Percentiles rank a stretch among this genome's conserved stretches.
These are phyloP conservation scores for Orycteropus afer DNA, from an alignment of 2,113 vertebrate genomes.

Conservation along the genomic window DNA sequence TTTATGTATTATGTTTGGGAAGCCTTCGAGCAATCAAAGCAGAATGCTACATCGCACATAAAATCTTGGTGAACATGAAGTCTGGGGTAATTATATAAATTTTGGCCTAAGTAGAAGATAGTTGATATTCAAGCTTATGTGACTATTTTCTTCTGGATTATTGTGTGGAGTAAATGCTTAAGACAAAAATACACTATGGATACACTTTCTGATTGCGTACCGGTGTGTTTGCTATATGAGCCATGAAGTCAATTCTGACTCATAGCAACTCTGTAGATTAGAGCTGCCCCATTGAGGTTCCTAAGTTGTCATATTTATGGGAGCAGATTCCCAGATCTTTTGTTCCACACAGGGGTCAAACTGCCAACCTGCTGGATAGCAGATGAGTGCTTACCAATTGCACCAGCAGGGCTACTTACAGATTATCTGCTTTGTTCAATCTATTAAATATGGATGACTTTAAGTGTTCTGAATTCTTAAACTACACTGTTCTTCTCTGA, in stretches of 20 bases:
- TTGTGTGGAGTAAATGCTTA: no score
- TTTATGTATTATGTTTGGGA: neutral
- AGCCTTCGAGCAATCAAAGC: neutral
- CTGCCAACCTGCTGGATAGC: no score
- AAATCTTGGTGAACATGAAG: neutral
- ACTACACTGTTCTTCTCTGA: no score
- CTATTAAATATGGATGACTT: neutral
- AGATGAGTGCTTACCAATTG: no score
- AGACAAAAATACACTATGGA: neutral
- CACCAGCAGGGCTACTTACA: no score
- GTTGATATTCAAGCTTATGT: neutral
- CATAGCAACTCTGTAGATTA: neutral
- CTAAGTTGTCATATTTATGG: no score
- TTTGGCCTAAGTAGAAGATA: neutral
- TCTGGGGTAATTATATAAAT: neutral
- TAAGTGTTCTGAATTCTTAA: no score
- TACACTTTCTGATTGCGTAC: neutral
- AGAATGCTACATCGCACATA: neutral
- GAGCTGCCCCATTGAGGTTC: neutral
- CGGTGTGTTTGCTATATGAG: neutral
- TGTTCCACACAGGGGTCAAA: no score
- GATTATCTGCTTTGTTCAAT: no score
- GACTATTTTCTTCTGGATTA: neutral
- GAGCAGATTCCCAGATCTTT: no score
- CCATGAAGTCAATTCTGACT: neutral